Base-by-base conservation (phyloP, 2,888 invertebrate genomes). In the Lapara coniferarum region DNA sequence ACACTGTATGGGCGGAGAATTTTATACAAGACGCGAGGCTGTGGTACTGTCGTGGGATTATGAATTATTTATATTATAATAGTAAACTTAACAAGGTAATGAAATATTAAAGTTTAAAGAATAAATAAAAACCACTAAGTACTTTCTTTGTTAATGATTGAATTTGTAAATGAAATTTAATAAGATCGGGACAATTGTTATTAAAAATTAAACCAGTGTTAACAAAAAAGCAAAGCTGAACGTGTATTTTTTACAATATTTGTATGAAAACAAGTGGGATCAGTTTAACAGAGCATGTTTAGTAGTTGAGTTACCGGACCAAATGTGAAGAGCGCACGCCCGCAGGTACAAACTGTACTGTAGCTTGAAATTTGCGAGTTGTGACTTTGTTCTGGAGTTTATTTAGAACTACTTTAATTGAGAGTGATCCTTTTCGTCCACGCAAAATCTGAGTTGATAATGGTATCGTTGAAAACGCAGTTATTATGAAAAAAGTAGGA, bases 281-380 rank as follows among this genome's bases (percentile, higher is more conserved):
- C 58, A 44, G 44, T 19, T 63, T 12, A 46, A 46, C 59, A 63
- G 46, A 63, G 46, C 46, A 63, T 46, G 46, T 46, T 63, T 63
- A 63, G 59, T 49, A 46, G 59, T 12, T 63, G 59, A 46, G 46
- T 63, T 63, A 46, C 16, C 59, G 12, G 46, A 63, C 59, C 16
- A 46, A 63, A 63, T 46, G 59, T 63, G 59, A 46, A 63, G 59
- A 63, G 59, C 30, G 25, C 59, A 46, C 46, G 46, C 0, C 46
- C 59, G 1, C 59, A 63, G 46, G 59, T 63, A 63, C 12, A 63
- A 63, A 63, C 59, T 63, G 12, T 49, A 63, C 59, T 58, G 16
- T 58, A 10, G 13, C 59, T 46, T 63, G 59, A 46, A 63, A 46
- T 46, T 63, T 63, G 59, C 16, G 46, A 63, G 59, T 63, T 63